Conservation (phyloP, 2,113 vertebrate genomes). For the Tetrax tetrax region DNA sequence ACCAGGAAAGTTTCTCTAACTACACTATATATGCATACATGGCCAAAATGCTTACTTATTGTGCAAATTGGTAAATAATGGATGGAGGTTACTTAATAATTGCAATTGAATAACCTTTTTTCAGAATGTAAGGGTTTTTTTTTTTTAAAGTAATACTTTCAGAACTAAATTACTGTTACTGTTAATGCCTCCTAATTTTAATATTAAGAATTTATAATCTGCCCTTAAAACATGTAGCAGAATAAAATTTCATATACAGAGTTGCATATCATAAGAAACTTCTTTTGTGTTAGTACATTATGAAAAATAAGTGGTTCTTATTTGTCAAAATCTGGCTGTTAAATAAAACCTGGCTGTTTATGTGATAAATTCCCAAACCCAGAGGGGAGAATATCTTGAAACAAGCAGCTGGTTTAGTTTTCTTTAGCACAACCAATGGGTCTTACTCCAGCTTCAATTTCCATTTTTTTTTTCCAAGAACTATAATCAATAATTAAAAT, state of each 20-base stretch:
- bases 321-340: background rate
- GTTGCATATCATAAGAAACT: background rate
- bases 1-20: background rate
- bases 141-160: background rate
- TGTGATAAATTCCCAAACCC: background rate
- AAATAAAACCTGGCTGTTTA: background rate
- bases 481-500: background rate
- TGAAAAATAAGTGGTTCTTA: background rate
- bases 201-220: background rate
- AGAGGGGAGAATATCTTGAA: background rate
- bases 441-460: background rate
- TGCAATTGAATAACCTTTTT: background rate
- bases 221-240: background rate
- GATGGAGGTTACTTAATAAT: background rate
- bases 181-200: background rate
- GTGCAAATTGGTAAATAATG: background rate
- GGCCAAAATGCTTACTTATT: background rate
- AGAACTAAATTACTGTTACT: background rate
- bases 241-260: background rate
- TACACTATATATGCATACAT: background rate
- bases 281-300: background rate
- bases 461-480: background rate
- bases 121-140: accelerated
- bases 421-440: background rate
- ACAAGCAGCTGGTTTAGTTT: background rate